Conservation (phyloP, 2,888 invertebrate species). For the Platerodrilus igneus region DNA sequence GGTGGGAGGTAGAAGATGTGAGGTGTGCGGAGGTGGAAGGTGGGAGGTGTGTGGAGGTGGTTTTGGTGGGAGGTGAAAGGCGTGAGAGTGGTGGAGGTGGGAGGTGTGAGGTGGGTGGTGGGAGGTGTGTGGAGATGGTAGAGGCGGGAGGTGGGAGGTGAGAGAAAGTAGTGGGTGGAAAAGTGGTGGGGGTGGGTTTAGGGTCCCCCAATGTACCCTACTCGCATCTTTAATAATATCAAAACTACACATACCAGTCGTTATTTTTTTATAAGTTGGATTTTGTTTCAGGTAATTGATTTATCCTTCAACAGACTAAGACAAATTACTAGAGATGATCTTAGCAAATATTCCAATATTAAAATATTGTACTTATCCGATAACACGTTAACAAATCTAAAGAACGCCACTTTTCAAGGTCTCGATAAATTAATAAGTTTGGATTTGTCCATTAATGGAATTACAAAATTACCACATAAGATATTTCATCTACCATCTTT, state of each 20-base stretch:
- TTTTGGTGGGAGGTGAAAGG: no score
- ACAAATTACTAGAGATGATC: constrained; percentile 36
- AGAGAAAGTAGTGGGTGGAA: no score
- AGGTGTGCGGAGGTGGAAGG: no score
- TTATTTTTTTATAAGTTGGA: no score
- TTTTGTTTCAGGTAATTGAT: constrained; percentile 38
- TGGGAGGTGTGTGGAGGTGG: no score
- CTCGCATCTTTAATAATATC: background rate
- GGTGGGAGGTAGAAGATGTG: no score
- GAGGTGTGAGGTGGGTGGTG: no score
- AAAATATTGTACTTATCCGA: constrained; percentile 43
- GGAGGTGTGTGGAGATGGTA: no score
- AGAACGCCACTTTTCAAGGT: constrained; percentile 38
- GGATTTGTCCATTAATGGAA: constrained; percentile 39
- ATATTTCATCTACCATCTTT: constrained; percentile 42
- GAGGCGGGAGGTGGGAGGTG: no score
- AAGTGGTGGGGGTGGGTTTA: no score
- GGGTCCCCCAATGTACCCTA: no score
- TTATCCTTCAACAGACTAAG: constrained; percentile 41
- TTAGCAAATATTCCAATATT: constrained; percentile 35
- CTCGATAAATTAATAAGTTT: constrained; percentile 34
- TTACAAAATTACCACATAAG: constrained; percentile 36
- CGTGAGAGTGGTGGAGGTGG: no score
- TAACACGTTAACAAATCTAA: constrained; percentile 38
- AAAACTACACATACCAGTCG: background rate